phyloP scores from a whole-genome alignment of 2,888 invertebrate species.

The Anticlea derivata region DNA sequence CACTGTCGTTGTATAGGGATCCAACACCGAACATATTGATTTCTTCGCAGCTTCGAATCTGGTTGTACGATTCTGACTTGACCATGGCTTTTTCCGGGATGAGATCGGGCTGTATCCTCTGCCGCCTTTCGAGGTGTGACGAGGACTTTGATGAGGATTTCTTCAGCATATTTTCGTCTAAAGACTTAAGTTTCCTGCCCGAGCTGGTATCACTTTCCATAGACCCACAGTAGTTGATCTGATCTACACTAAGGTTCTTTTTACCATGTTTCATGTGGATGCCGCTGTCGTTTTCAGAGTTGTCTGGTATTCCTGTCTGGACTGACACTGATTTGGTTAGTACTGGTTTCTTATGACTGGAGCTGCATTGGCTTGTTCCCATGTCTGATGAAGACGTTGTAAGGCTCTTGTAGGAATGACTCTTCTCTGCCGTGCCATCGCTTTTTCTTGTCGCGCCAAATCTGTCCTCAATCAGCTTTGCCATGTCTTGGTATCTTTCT shows the following conservation, averaged over 20 bases:
- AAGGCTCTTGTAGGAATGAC: conserved; percentile 79
- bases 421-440: conserved; percentile 76
- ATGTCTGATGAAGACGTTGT: conserved; percentile 82
- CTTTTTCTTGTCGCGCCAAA: conserved; percentile 81
- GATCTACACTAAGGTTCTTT: conserved; percentile 79
- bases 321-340: conserved; percentile 80
- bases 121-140: conserved; percentile 75
- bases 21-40: conserved; percentile 82
- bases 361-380: conserved; percentile 79
- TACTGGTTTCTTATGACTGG: conserved; percentile 76
- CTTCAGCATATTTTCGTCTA: conserved; percentile 79
- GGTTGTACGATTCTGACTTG: conserved; percentile 79
- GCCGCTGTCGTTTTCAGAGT: conserved; percentile 69
- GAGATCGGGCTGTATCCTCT: conserved; percentile 79
- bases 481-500: conserved; percentile 89
- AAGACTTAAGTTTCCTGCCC: conserved; percentile 74
- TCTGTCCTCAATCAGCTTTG: conserved; percentile 87
- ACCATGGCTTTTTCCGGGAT: conserved; percentile 79
- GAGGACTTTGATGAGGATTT: conserved; percentile 75
- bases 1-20: conserved; percentile 83
- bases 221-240: conserved; percentile 80
- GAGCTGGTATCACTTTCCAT: conserved; percentile 80
- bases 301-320: conserved; percentile 79
- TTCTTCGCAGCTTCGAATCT: conserved; percentile 81
- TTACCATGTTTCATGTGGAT: conserved; percentile 77